Evolutionary conservation across 2,113 vertebrate species (phyloP), one percentile per base, ranked within the genome.

Genomic region (Ardeotis arabs): DNA sequence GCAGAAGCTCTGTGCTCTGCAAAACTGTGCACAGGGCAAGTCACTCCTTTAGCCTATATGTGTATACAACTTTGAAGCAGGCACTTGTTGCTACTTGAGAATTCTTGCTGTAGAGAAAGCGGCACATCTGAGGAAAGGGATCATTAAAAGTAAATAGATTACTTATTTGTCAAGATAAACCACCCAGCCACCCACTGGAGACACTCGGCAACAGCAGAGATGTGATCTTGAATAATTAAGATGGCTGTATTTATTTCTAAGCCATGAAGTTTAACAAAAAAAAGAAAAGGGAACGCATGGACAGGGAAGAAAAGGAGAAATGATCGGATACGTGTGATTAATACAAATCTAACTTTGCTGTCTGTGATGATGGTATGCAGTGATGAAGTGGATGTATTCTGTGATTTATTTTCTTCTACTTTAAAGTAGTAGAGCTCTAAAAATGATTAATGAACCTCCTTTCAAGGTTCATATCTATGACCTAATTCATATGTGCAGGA

Each of bases 371-470:
- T 2, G 18, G 25, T 60, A 14, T 35, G 27, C 45, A 76, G 39
- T 68, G 64, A 89, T 79, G 93, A 88, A 95, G 70, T 77, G 39
- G 58, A 84, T 92, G 60, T 50, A 55, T 55, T 63, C 37, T 44
- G 62, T 87, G 90, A 95, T 93, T 95, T 88, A 95, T 95, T 93
- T 94, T 66, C 78, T 85, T 94, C 45, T 44, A 35, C 67, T 94
- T 95, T 87, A 90, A 96, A 94, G 78, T 35, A 93, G 28, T 58
- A 31, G 68, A 88, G 73, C 87, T 93, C 78, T 96, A 96, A 93
- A 95, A 96, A 93, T 96, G 94, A 96, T 91, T 96, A 83, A 97
- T 96, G 96, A 93, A 94, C 49, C 75, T 89, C 55, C n/a, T 96
- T 93, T 89, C 84, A 95, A 91, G 81, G 84, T 90, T 93, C 84